A percentile compares a stretch with the other conserved stretches of the same genome.
Evolutionary conservation across 92 coral and sea anemone genomes (phyloP).

Genomic region (Umimayanthus chanpuru): DNA sequence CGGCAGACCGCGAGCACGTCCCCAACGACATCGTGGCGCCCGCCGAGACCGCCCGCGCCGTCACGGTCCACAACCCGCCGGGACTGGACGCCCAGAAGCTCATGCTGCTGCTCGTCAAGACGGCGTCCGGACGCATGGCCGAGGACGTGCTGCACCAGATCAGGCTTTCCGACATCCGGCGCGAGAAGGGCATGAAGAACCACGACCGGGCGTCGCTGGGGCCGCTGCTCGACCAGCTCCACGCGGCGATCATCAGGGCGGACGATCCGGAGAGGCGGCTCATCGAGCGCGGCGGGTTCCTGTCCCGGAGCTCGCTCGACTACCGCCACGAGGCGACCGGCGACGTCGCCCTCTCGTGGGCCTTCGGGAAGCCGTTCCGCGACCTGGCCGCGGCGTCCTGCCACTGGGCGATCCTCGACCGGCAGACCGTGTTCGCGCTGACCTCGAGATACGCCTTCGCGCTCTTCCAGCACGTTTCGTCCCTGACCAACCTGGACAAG

Average conservation of each 20-base stretch:
- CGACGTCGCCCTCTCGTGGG: constrained; percentile 18
- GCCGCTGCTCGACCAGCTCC: constrained; percentile 18
- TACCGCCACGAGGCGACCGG: constrained; percentile 18
- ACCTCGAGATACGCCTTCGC: constrained; percentile 17
- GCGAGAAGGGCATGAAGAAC: constrained; percentile 16
- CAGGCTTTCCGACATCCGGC: constrained; percentile 17
- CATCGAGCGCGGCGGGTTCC: constrained; percentile 18
- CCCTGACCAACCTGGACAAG: constrained; percentile 17
- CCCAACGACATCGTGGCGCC: constrained; percentile 18
- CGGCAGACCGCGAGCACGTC: constrained; percentile 18
- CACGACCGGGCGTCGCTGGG: constrained; percentile 19
- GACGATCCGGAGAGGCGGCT: constrained; percentile 18
- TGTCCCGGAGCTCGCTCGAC: constrained; percentile 18
- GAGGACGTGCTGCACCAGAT: constrained; percentile 17
- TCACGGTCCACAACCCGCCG: constrained; percentile 18
- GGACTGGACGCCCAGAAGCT: constrained; percentile 17
- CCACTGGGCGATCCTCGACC: constrained; percentile 18
- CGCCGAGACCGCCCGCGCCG: constrained; percentile 20
- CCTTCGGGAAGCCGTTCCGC: constrained; percentile 18
- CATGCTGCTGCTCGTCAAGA: constrained; percentile 16
- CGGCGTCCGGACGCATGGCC: constrained; percentile 19
- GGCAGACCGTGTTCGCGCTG: constrained; percentile 18
- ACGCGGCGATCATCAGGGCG: constrained; percentile 18
- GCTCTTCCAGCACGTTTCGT: constrained; percentile 16
- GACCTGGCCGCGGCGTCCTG: constrained; percentile 19